Percentiles rank a stretch among this genome's conserved stretches.
These are phyloP conservation scores for Stratiomys singularior DNA, from an alignment of 2,888 invertebrate genomes.

Conservation along the genomic window DNA sequence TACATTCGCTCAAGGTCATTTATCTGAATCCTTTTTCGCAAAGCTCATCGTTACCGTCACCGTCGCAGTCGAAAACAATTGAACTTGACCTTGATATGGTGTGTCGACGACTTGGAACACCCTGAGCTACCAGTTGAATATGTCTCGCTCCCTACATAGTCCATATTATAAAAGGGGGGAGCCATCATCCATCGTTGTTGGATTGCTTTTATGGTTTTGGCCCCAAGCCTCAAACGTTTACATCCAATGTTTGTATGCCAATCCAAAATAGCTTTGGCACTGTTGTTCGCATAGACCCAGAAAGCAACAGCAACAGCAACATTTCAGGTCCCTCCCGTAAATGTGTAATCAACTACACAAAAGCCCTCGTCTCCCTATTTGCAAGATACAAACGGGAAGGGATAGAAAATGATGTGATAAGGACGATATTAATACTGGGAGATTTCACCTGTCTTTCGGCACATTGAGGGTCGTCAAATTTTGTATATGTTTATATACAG, in stretches of 20 bases:
- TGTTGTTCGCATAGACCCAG: slow-evolving; percentile 4
- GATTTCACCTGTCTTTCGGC: slow-evolving; percentile 22
- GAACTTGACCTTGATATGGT: slow-evolving; percentile 41
- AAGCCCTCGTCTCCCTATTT: background rate
- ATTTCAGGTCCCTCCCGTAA: background rate
- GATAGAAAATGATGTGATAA: slow-evolving; percentile 31
- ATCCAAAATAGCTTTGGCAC: slow-evolving; percentile 30
- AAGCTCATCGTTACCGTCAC: background rate
- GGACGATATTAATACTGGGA: slow-evolving; percentile 26
- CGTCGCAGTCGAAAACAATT: slow-evolving; percentile 26
- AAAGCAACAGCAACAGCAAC: background rate
- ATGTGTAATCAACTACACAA: slow-evolving; percentile 40
- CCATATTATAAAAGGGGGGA: background rate
- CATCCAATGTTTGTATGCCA: too few species aligned
- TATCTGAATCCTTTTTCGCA: slow-evolving; percentile 23
- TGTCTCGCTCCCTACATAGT: slow-evolving; percentile 15
- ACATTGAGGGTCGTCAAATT: slow-evolving; percentile 29
- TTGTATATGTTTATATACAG: background rate
- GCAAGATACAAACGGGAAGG: background rate
- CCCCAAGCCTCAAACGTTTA: too few species aligned
- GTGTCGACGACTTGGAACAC: background rate
- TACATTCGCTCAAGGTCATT: background rate
- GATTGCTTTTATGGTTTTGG: slow-evolving; percentile 33
- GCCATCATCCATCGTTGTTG: background rate
- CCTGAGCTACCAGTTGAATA: slow-evolving; percentile 36